Evolutionary conservation across 2,888 invertebrate species (phyloP).

Genomic region (Unio pictorum): DNA sequence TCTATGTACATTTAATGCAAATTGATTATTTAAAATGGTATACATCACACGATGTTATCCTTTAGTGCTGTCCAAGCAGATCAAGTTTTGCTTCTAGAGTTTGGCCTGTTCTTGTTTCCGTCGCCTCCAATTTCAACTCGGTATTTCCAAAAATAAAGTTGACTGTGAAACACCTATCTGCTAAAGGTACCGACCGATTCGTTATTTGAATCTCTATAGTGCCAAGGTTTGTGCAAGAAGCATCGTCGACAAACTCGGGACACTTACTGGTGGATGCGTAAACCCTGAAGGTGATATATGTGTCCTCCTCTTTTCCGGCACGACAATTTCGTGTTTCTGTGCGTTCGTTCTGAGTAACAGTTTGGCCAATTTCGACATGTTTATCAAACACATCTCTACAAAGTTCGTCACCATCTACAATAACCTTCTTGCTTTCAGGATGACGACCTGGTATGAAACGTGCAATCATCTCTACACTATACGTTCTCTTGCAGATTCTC

Average conservation of each 20-base stretch:
- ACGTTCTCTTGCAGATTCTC: too few relatives aligned
- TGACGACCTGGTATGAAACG: constrained; percentile 19
- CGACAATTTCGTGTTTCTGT: constrained; percentile 15
- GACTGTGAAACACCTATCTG: constrained; percentile 9
- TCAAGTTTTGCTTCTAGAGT: constrained; percentile 23
- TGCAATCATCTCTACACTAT: too few relatives aligned
- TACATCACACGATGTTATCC: too few relatives aligned
- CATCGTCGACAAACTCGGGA: constrained; percentile 6
- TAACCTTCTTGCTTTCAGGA: constrained; percentile 23
- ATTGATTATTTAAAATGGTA: too few relatives aligned
- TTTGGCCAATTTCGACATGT: too few relatives aligned
- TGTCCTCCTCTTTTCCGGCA: constrained; percentile 16
- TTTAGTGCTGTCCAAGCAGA: constrained; percentile 4
- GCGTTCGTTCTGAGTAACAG: constrained; percentile 5
- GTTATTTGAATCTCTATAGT: too few relatives aligned
- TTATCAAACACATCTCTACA: constrained; percentile 6
- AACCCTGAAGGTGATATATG: constrained; percentile 15
- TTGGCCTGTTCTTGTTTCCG: constrained; percentile 16
- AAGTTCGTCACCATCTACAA: constrained; percentile 10
- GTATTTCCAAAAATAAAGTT: constrained; percentile 40
- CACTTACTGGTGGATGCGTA: constrained; percentile 21
- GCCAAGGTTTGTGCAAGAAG: too few relatives aligned
- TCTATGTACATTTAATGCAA: neutral
- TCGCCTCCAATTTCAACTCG: constrained; percentile 31
- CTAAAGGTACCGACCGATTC: too few relatives aligned